These are phyloP conservation scores for Piprites chloris DNA, from an alignment of 2,113 vertebrate species.

Conservation along the genomic window DNA sequence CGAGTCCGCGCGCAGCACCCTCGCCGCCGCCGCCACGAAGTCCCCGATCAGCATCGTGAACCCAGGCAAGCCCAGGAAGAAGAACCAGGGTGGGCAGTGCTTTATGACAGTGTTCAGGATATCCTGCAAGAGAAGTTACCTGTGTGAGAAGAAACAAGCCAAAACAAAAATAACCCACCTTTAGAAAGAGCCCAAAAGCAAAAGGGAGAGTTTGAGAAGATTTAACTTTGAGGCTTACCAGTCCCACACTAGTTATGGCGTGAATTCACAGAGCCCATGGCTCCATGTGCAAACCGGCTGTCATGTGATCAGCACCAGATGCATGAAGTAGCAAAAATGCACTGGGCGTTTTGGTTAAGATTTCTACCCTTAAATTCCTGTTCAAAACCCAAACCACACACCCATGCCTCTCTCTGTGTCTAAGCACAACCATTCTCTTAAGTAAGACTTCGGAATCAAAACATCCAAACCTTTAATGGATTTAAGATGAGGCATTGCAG, in stretches of 20 bases:
- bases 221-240: neutral
- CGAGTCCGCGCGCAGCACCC: constrained; percentile 79
- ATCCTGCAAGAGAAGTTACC: constrained; percentile 76
- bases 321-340: neutral
- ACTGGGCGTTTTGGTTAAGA: neutral
- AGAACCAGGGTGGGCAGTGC: constrained; percentile 91
- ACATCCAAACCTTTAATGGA: neutral
- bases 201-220: neutral
- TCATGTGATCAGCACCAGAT: fast-evolving
- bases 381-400: neutral
- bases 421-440: neutral
- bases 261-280: neutral
- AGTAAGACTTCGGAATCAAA: neutral
- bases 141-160: neutral
- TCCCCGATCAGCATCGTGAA: constrained; percentile 92
- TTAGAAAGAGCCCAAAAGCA: neutral
- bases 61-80: constrained; percentile 92
- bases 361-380: neutral
- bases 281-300: fast-evolving
- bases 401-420: neutral
- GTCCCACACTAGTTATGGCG: neutral
- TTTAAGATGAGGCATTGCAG: neutral
- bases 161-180: neutral
- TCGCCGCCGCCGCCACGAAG: constrained; percentile 86
- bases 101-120: constrained; percentile 89